phyloP scores from a whole-genome alignment of 2,113 vertebrate species.

The Papio anubis region DNA sequence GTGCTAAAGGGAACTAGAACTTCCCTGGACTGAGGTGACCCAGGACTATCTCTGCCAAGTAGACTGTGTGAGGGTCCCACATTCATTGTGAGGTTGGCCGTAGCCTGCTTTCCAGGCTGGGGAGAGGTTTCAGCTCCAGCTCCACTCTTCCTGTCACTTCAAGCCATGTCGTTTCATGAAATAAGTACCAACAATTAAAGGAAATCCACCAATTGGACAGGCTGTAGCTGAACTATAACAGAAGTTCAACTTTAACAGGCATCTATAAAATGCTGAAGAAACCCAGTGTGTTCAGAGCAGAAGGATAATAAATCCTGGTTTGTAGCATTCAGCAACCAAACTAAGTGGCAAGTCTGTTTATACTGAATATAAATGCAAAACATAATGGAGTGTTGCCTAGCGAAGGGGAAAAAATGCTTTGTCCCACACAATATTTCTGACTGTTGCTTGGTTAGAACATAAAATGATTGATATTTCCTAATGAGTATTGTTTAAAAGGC shows the following conservation, averaged over 20 bases:
- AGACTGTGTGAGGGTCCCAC: neutral
- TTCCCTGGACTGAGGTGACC: neutral
- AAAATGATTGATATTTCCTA: slow-evolving; percentile 56
- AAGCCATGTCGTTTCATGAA: neutral
- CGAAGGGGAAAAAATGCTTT: slow-evolving; percentile 52
- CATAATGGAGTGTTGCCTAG: slow-evolving; percentile 29
- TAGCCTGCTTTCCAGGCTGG: neutral
- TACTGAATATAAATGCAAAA: slow-evolving; percentile 55
- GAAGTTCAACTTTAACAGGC: neutral
- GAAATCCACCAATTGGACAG: neutral
- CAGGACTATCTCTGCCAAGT: neutral
- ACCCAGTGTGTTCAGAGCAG: neutral
- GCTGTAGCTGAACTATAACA: neutral
- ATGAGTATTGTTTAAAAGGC: slow-evolving; percentile 53
- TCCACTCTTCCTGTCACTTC: neutral
- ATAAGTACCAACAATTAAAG: neutral
- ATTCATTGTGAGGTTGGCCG: neutral
- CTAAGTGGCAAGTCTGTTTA: slow-evolving; percentile 21
- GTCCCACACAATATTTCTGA: slow-evolving; percentile 47
- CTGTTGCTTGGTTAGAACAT: slow-evolving; percentile 31
- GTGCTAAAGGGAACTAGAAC: neutral
- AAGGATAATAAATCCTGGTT: slow-evolving; percentile 41
- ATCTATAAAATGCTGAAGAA: slow-evolving; percentile 32
- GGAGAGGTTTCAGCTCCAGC: neutral
- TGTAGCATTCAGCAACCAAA: neutral